A percentile compares a stretch with the other conserved stretches of the same genome.
These are phyloP conservation scores for Ptilonorhynchus violaceus DNA, from an alignment of 2,113 vertebrate genomes.

Conservation along the genomic window DNA sequence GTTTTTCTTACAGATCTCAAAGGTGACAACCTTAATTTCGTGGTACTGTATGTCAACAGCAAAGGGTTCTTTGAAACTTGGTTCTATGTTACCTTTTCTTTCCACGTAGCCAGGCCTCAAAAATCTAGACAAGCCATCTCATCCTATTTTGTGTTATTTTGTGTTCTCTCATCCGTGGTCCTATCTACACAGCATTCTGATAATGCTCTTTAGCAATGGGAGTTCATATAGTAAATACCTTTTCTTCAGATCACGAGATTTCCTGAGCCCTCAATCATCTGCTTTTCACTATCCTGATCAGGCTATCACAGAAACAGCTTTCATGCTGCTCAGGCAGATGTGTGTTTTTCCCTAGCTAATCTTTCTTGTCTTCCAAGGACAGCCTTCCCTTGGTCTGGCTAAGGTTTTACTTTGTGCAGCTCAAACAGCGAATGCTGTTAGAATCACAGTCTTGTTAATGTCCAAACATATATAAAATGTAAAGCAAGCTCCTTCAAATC, in stretches of 20 bases:
- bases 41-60: background rate
- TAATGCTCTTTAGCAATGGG: background rate
- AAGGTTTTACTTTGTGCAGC: background rate
- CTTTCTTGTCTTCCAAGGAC: background rate
- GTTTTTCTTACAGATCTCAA: background rate
- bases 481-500: background rate
- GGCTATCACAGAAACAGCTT: background rate
- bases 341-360: background rate
- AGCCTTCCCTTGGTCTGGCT: background rate
- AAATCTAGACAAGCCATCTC: background rate
- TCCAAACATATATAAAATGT: background rate
- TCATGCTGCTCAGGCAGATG: background rate
- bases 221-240: background rate
- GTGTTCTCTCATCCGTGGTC: background rate
- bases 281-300: background rate
- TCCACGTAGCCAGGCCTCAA: background rate
- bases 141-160: background rate
- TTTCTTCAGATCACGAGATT: background rate
- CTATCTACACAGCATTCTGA: background rate
- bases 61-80: background rate
- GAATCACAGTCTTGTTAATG: background rate
- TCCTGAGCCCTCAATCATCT: slow-evolving; percentile 11
- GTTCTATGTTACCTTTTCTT: background rate
- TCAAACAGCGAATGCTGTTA: background rate
- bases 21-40: background rate